Base-by-base conservation (phyloP, 2,113 vertebrate species). In the Callipepla squamata region DNA sequence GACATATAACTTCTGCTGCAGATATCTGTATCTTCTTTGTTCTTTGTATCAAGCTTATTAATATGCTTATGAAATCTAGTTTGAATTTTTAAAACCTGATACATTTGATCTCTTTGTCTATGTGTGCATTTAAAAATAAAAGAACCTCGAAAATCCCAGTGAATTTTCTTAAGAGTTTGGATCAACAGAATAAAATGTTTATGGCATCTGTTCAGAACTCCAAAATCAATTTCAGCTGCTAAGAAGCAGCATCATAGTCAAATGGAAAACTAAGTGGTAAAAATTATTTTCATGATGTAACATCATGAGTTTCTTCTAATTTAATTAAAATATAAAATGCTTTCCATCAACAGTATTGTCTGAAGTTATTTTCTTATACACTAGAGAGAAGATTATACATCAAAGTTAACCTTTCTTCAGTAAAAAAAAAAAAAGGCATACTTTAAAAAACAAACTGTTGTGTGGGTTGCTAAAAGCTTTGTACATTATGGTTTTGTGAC, bases 401-500 rank as follows among this genome's bases (percentile, higher is more conserved):
- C 40, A 87, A 73, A 77, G 45, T 58, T 73, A 87, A 82, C 22
- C 32, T 73, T 83, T 87, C 59, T 67, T 85, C 51, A 67, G n/a
- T 40, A 94, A 80, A 63, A 90, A 36, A 36, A 36, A 36, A 36
- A 90, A 90, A 32, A 40, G 40, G 17, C 19, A 70, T 23, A 88
- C 11, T 92, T 88, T 14, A 77, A 66, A 80, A 67, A 80, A 3
- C 6, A 61, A 59, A 53, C 19, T 55, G 26, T 47, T 85, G 11
- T 45, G 34, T 89, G 48, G 47, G n/a, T 30, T 92, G 47, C 57
- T 87, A 44, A 84, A 90, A 90, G 53, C 79, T 91, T 85, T 93
- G 76, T 38, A 63, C 30, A 45, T 22, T 19, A 81, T 7, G 13
- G 8, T 77, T 94, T 92, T 87, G 22, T 58, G 87, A 94, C 72